Percentiles rank a stretch among this genome's conserved stretches.
phyloP scores from a whole-genome alignment of 2,888 invertebrate genomes.

The Campoletis raptor region DNA sequence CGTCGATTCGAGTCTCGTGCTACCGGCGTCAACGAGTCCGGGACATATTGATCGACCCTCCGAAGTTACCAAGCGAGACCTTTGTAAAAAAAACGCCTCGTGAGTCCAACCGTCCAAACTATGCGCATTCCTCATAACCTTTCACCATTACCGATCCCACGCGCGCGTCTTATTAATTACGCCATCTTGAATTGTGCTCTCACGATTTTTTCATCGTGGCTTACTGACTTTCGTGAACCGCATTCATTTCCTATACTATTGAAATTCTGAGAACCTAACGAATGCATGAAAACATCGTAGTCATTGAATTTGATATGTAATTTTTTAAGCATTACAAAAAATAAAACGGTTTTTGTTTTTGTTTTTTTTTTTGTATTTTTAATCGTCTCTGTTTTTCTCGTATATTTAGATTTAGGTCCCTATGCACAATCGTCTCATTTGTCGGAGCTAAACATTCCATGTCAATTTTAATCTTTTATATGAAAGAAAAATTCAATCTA shows the following conservation, averaged over 20 bases:
- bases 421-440: no score
- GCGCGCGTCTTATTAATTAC: background rate
- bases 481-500: no score
- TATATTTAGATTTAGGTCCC: no score
- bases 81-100: slow-evolving; percentile 21
- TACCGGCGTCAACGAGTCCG: slow-evolving; percentile 65
- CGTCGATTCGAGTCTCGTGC: slow-evolving; percentile 58
- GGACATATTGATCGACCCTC: slow-evolving; percentile 67
- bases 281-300: background rate
- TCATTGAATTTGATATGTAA: background rate
- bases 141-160: background rate
- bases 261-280: no score
- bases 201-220: background rate
- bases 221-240: background rate
- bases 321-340: background rate
- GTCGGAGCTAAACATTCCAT: no score
- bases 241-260: background rate
- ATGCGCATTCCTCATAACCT: background rate
- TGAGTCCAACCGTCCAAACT: slow-evolving; percentile 21
- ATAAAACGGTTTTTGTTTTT: background rate
- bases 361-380: no score
- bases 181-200: background rate
- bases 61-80: slow-evolving; percentile 36
- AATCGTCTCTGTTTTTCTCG: no score
- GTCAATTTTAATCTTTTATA: no score